A percentile compares a stretch with the other conserved stretches of the same genome.
phyloP scores from a whole-genome alignment of 1,140 invertebrate species.

The Stratiolaelaps scimitus region DNA sequence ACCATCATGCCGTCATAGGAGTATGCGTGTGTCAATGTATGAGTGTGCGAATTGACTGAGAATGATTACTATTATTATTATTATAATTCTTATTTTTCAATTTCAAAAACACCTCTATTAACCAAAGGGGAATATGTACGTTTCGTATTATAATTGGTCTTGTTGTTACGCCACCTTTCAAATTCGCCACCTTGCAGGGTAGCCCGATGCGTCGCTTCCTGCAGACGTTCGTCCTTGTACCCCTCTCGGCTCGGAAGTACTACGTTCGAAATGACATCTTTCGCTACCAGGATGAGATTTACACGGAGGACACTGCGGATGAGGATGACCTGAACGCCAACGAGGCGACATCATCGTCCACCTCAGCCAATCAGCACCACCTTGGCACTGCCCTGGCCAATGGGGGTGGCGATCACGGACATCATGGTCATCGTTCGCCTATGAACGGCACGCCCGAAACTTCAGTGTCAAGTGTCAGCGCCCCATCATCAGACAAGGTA shows the following conservation, averaged over 20 bases:
- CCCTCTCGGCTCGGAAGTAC: slow-evolving; percentile 86
- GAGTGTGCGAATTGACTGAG: too few species aligned
- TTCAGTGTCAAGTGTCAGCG: too few species aligned
- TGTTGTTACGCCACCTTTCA: too few species aligned
- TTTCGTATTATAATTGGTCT: too few species aligned
- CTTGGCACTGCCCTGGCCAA: slow-evolving; percentile 21
- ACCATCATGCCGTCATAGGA: too few species aligned
- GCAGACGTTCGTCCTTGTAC: slow-evolving; percentile 89
- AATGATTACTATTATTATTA: too few species aligned
- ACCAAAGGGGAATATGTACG: too few species aligned
- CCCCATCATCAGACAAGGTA: too few species aligned
- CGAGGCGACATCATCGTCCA: slow-evolving; percentile 44
- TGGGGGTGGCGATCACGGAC: slow-evolving; percentile 25
- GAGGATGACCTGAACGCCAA: slow-evolving; percentile 53
- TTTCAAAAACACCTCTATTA: too few species aligned
- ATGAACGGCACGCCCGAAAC: slow-evolving; percentile 12
- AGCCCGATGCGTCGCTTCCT: slow-evolving; percentile 92
- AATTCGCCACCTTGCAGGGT: slow-evolving; percentile 52
- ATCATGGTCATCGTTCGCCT: not conserved
- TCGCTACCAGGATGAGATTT: slow-evolving; percentile 80
- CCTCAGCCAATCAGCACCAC: slow-evolving; percentile 48
- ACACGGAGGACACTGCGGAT: slow-evolving; percentile 47
- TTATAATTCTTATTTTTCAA: too few species aligned
- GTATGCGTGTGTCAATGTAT: too few species aligned
- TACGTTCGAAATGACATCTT: slow-evolving; percentile 98